Conservation (phyloP, 2,888 invertebrate species). For the Scaptomyza reducta region DNA sequence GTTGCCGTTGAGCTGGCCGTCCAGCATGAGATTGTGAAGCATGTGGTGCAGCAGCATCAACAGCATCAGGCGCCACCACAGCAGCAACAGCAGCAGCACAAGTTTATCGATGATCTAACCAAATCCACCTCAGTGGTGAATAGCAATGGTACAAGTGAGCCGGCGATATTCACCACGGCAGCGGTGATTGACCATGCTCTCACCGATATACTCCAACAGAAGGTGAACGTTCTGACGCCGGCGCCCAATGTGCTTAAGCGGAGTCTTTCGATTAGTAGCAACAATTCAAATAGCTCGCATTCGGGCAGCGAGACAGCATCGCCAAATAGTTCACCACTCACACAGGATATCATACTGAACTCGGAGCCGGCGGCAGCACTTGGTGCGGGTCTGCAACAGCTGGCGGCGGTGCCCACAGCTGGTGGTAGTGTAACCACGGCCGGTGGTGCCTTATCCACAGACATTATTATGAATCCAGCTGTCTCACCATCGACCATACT, state of each 20-base stretch:
- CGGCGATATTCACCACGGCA: conserved; percentile 64
- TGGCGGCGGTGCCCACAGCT: conserved; percentile 40
- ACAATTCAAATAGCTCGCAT: conserved; percentile 59
- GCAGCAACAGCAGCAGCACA: conserved; percentile 85
- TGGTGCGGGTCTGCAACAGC: conserved; percentile 72
- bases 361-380: conserved; percentile 82
- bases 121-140: conserved; percentile 75
- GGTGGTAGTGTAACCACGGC: conserved; percentile 43
- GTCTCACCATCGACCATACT: conserved; percentile 87
- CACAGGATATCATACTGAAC: conserved; percentile 84
- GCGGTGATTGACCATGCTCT: conserved; percentile 80
- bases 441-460: conserved; percentile 80
- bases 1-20: conserved; percentile 82
- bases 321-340: conserved; percentile 80
- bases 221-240: conserved; percentile 56
- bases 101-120: conserved; percentile 78
- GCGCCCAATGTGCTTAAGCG: conserved; percentile 80
- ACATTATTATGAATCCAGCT: conserved; percentile 87
- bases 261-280: conserved; percentile 83
- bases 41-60: conserved; percentile 86
- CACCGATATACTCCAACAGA: conserved; percentile 78
- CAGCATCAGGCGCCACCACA: conserved; percentile 85
- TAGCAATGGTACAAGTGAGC: conserved; percentile 60
- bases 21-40: conserved; percentile 86
- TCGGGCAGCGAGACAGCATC: conserved; percentile 67